Percentiles rank a stretch among this genome's conserved stretches.
Conservation (phyloP, 1,140 invertebrate species). For the Augochlora pura region DNA sequence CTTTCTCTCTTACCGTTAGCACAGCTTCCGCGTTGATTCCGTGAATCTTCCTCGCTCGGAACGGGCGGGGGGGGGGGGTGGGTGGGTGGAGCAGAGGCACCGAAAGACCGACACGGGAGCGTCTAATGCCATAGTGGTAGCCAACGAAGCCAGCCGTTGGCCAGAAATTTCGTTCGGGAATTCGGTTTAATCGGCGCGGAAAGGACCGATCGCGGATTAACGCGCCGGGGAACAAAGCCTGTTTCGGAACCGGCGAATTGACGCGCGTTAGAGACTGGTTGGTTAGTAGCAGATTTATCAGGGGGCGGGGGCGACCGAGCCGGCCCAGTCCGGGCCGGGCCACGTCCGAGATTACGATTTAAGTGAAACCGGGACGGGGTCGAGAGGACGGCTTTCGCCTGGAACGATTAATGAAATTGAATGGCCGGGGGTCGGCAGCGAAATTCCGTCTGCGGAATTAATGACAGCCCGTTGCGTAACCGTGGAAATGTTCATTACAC, state of each 20-base stretch:
- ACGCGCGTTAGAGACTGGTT: slow-evolving; percentile 1
- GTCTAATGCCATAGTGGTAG: not conserved
- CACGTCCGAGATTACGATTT: slow-evolving; percentile 64
- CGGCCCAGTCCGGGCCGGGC: not conserved
- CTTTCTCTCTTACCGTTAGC: not conserved
- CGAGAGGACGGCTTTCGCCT: slow-evolving; percentile 30
- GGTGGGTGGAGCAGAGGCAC: too few relatives aligned
- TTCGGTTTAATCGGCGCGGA: slow-evolving; percentile 43
- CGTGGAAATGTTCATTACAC: slow-evolving; percentile 50
- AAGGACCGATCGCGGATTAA: slow-evolving; percentile 62
- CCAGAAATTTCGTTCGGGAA: slow-evolving; percentile 18
- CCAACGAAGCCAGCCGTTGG: not conserved
- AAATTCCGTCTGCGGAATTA: slow-evolving; percentile 52
- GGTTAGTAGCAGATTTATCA: slow-evolving; percentile 21
- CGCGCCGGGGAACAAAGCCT: slow-evolving; percentile 47
- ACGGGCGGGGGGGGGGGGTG: too few relatives aligned
- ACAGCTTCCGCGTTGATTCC: not conserved
- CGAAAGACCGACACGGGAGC: not conserved
- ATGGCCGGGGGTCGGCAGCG: slow-evolving; percentile 39
- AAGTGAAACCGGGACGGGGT: slow-evolving; percentile 52
- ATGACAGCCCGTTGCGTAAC: slow-evolving; percentile 38
- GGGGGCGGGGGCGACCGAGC: not conserved
- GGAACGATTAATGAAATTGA: slow-evolving; percentile 66
- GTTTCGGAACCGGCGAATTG: slow-evolving; percentile 19
- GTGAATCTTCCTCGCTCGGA: slow-evolving; percentile 1